Evolutionary conservation across 2,888 invertebrate species (phyloP).

Genomic region (Arenicola marina): DNA sequence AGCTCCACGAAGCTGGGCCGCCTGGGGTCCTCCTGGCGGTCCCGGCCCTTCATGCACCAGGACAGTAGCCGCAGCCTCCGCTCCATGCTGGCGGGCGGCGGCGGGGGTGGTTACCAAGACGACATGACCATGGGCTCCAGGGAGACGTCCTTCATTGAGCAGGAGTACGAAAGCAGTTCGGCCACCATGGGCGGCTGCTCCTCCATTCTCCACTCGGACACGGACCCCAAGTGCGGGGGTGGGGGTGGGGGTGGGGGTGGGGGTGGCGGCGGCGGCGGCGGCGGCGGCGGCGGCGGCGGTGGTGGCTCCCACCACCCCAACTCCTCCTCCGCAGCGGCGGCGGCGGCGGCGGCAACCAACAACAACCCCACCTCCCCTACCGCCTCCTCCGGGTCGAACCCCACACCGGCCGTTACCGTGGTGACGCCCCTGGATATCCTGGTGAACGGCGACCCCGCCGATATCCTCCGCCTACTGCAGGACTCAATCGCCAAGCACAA

Average conservation of each 20-base stretch:
- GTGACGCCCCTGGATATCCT: constrained; percentile 53
- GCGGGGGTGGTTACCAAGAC: too few species aligned
- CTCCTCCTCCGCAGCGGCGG: too few species aligned
- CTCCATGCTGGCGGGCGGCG: neutral
- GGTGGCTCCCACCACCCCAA: neutral
- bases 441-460: constrained; percentile 61
- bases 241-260: constrained; percentile 2
- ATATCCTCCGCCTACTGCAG: constrained; percentile 67
- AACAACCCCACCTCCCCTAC: too few species aligned
- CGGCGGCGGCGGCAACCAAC: constrained; percentile 8
- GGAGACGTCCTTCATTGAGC: constrained; percentile 6
- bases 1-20: constrained; percentile 6
- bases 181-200: neutral
- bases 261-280: too few species aligned
- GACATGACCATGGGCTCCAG: neutral
- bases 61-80: constrained; percentile 17
- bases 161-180: constrained; percentile 4
- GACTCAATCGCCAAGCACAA: constrained; percentile 70
- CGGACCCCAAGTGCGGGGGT: too few species aligned
- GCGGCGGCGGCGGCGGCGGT: neutral
- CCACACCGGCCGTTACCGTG: neutral
- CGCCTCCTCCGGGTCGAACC: neutral
- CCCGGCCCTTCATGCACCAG: constrained; percentile 11
- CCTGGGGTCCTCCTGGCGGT: constrained; percentile 13
- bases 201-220: too few species aligned